Percentiles rank a stretch among this genome's conserved stretches.
phyloP scores from a whole-genome alignment of 2,888 invertebrate species.

The Belgica antarctica region DNA sequence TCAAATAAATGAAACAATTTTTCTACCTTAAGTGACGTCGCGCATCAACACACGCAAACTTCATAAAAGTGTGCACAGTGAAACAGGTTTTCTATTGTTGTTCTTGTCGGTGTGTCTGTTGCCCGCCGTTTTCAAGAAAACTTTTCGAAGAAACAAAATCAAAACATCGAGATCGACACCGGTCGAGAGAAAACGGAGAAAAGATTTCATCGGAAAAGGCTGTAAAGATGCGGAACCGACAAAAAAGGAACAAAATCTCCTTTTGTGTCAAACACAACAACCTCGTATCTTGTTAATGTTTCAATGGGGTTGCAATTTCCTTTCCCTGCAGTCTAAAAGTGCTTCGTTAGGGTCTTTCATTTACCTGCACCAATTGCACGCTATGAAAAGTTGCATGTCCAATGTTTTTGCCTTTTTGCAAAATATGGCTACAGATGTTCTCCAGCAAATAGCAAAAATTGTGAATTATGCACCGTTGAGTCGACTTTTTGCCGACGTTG shows the following conservation, averaged over 20 bases:
- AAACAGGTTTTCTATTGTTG: constrained; percentile 39
- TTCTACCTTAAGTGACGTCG: constrained; percentile 33
- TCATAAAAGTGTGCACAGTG: constrained; percentile 20
- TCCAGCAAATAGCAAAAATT: neutral
- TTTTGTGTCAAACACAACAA: constrained; percentile 1
- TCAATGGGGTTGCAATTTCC: constrained; percentile 29
- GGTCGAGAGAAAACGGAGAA: neutral
- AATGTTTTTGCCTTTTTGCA: neutral
- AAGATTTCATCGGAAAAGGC: constrained; percentile 36
- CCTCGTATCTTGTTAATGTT: too few relatives aligned
- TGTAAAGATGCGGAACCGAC: constrained; percentile 30
- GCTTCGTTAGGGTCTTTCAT: neutral
- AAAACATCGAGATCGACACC: constrained; percentile 34
- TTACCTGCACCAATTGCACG: neutral
- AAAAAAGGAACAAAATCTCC: constrained; percentile 19
- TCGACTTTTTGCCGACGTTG: neutral
- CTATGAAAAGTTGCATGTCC: constrained; percentile 1
- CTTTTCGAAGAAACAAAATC: constrained; percentile 12
- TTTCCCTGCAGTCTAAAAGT: neutral
- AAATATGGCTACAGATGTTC: constrained; percentile 20
- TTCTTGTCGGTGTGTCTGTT: constrained; percentile 14
- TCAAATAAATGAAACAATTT: constrained; percentile 10
- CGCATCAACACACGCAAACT: constrained; percentile 32
- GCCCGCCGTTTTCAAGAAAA: constrained; percentile 29
- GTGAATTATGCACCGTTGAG: constrained; percentile 7